Percentiles rank a stretch among this genome's conserved stretches.
phyloP scores from a whole-genome alignment of 1,140 invertebrate species.

The Platyscapa corneri region DNA sequence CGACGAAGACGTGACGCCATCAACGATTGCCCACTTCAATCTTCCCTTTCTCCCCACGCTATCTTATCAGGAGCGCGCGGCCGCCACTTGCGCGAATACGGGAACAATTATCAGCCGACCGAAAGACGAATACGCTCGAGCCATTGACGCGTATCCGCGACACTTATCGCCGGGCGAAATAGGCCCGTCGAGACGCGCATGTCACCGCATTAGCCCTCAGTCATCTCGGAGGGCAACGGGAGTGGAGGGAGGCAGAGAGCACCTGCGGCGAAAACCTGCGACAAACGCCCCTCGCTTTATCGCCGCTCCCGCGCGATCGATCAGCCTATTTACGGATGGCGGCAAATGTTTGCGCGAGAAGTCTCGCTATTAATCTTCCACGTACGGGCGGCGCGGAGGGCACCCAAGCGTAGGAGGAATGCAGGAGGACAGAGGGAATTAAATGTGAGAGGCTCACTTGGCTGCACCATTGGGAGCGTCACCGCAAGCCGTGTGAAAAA shows the following conservation, averaged over 20 bases:
- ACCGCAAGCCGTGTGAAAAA: conserved; percentile 25
- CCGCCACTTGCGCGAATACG: background rate
- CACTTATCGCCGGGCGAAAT: background rate
- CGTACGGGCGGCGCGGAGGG: no score
- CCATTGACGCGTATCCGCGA: background rate
- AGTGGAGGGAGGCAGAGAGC: conserved; percentile 22
- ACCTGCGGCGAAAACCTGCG: conserved; percentile 1
- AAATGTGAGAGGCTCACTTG: conserved; percentile 37
- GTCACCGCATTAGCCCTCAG: background rate
- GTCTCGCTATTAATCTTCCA: conserved; percentile 44
- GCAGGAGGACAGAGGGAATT: background rate
- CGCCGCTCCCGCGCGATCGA: conserved; percentile 49
- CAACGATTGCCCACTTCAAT: background rate
- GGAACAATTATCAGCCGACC: conserved; percentile 24
- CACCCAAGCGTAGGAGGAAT: background rate
- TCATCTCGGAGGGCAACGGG: background rate
- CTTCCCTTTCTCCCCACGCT: background rate
- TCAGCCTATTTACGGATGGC: conserved; percentile 37
- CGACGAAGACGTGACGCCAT: conserved; percentile 23
- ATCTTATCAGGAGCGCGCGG: background rate
- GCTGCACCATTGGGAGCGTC: background rate
- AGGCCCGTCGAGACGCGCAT: background rate
- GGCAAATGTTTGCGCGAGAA: conserved; percentile 34
- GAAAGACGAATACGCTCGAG: conserved; percentile 4
- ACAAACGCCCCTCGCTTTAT: conserved; percentile 26